Percentiles rank a stretch among this genome's conserved stretches.
Conservation (phyloP, 2,888 invertebrate species). For the Pachliopta kotzebuea region DNA sequence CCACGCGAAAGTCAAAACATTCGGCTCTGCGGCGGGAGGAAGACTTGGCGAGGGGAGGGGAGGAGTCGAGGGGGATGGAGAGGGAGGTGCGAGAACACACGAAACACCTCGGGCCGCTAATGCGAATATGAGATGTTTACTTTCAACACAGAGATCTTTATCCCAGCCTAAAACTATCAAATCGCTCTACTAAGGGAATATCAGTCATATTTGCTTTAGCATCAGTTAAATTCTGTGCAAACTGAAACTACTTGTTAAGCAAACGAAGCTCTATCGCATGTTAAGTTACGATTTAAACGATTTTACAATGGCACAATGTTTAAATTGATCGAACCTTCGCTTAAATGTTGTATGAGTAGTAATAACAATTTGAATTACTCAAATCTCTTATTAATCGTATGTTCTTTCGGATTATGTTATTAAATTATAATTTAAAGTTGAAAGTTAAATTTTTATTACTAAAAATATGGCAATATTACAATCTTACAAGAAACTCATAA, state of each 20-base stretch:
- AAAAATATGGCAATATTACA: too few species aligned
- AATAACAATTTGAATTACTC: too few species aligned
- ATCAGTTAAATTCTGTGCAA: slow-evolving; percentile 39
- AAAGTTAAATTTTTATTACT: too few species aligned
- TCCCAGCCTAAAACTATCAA: slow-evolving; percentile 37
- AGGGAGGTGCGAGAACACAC: slow-evolving; percentile 2
- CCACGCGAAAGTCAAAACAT: slow-evolving; percentile 14
- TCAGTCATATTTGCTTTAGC: slow-evolving; percentile 40
- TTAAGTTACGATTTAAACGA: slow-evolving; percentile 3
- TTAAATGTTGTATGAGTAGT: too few species aligned
- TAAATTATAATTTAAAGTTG: too few species aligned
- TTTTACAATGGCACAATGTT: too few species aligned
- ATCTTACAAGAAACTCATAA: too few species aligned
- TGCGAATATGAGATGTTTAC: slow-evolving; percentile 33
- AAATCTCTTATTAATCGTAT: too few species aligned
- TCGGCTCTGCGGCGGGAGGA: not conserved
- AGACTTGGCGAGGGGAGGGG: not conserved
- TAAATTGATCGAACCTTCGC: too few species aligned
- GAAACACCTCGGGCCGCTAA: slow-evolving; percentile 17
- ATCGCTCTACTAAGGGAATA: slow-evolving; percentile 37
- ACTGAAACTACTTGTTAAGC: slow-evolving; percentile 31
- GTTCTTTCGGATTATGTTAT: too few species aligned
- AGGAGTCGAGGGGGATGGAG: not conserved
- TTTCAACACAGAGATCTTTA: slow-evolving; percentile 34
- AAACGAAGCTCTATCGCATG: slow-evolving; percentile 24